Evolutionary conservation across 2,888 invertebrate genomes (phyloP).

Genomic region (Drosophila pseudotakahashii): DNA sequence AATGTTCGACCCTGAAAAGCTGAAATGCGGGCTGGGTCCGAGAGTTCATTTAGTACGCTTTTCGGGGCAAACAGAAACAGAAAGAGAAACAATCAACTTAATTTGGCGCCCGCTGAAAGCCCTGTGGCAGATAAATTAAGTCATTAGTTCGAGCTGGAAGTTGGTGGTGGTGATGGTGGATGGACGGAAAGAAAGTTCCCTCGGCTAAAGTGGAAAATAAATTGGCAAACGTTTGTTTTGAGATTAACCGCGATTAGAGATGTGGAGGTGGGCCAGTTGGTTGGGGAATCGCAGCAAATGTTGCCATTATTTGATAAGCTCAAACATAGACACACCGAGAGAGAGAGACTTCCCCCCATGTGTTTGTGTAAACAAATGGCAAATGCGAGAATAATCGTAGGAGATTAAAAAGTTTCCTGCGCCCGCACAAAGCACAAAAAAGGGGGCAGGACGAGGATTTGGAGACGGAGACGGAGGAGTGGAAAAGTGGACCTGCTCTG

Average conservation of each 20-base stretch:
- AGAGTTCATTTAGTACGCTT: conserved; percentile 39
- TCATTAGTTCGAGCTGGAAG: conserved; percentile 83
- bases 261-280: background rate
- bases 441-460: background rate
- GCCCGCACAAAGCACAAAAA: conserved; percentile 45
- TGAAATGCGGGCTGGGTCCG: conserved; percentile 34
- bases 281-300: conserved; percentile 76
- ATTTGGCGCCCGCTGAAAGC: conserved; percentile 82
- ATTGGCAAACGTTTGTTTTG: conserved; percentile 83
- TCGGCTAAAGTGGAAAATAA: conserved; percentile 81
- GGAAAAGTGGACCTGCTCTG: conserved; percentile 35
- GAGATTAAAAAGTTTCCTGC: conserved; percentile 82
- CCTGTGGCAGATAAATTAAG: conserved; percentile 85
- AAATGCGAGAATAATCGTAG: conserved; percentile 83
- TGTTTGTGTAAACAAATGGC: conserved; percentile 80
- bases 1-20: conserved; percentile 11
- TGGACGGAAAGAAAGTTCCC: conserved; percentile 53
- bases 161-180: background rate
- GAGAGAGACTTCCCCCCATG: conserved; percentile 24
- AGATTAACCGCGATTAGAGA: conserved; percentile 83
- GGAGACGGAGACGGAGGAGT: conserved; percentile 5
- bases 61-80: conserved; percentile 39
- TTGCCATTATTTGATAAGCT: conserved; percentile 81
- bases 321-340: conserved; percentile 62
- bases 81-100: conserved; percentile 79